Conservation (phyloP, 2,113 vertebrate genomes). For the Melanocharis versteri region DNA sequence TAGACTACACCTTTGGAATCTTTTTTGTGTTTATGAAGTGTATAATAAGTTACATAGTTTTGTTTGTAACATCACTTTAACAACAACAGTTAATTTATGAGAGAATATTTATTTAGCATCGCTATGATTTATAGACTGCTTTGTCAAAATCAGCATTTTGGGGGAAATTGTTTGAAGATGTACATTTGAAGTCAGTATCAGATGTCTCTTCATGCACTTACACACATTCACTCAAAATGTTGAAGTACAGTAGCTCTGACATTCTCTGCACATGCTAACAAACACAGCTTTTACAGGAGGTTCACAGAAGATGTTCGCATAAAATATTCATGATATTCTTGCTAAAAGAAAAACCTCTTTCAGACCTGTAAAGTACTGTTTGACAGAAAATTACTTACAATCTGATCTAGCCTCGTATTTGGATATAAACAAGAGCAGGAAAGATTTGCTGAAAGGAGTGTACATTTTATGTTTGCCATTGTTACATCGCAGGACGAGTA, state of each 20-base stretch:
- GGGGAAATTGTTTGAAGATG: not conserved
- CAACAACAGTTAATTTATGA: not conserved
- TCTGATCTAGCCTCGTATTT: conserved; percentile 27
- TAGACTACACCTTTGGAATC: not conserved
- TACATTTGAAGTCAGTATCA: not conserved
- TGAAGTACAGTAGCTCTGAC: conserved; percentile 58
- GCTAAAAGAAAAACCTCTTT: conserved; percentile 45
- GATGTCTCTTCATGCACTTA: not conserved
- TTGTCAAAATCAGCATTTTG: not conserved
- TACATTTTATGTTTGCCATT: conserved; percentile 51
- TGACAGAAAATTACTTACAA: conserved; percentile 57
- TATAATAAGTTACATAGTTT: not conserved
- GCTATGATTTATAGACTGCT: not conserved
- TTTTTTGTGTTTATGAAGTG: not conserved
- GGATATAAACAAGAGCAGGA: conserved; percentile 45
- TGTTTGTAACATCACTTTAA: not conserved
- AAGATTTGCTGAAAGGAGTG: conserved; percentile 47
- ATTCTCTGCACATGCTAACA: conserved; percentile 58
- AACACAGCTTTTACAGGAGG: conserved; percentile 61
- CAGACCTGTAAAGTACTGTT: conserved; percentile 1
- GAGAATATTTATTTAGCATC: not conserved
- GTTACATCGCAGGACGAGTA: conserved; percentile 1
- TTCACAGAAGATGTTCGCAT: conserved; percentile 57
- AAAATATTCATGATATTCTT: conserved; percentile 69
- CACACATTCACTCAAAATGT: conserved; percentile 5